Evolutionary conservation across 2,888 invertebrate genomes (phyloP), one percentile per base, ranked within the genome.

Genomic region (Pseudoips prasinana): DNA sequence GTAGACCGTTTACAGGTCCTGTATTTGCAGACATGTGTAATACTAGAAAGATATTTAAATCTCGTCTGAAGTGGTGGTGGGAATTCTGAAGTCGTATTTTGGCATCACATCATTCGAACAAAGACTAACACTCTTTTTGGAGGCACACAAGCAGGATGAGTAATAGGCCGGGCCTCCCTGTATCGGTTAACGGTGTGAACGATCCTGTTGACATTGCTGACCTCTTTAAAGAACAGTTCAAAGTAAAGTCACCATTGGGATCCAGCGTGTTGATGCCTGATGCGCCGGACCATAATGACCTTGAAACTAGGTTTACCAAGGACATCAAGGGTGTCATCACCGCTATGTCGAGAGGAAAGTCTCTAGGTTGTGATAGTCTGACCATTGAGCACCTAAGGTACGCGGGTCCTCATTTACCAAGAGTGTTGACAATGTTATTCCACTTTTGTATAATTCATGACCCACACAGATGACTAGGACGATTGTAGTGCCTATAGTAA

Each of bases 321-420:
- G 10, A 24, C n/a, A 7, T 19, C 9, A 8, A 7, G 6, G 7
- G 3, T 25, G 10, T 25, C n/a, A 22, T 20, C 10, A 26, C 8
- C 9, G 5, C 17, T 9, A 48, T 44, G 33, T 27, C 33, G 3
- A 25, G 38, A 6, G 54, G 48, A 4, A 49, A 51, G 24, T 47
- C 48, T 8, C 46, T 44, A 2, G 52, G 52, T 3, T 40, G 45
- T 10, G 49, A 47, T 10, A 36, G 32, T 6, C 36, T 47, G 20
- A 53, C 47, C 17, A 40, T 50, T 9, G 47, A 53, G 19, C 53
- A 53, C 14, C 30, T 49, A 2, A 24, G 25, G n/a, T 19, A 45
- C 31, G 49, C 45, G 8, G 40, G 46, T 1, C 10, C 20, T 3
- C 43, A 50, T 23, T 3, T 48, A 6, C 18, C 38, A 1, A 41